Base-by-base conservation (phyloP, 2,888 invertebrate species). In the Rhingia rostrata region DNA sequence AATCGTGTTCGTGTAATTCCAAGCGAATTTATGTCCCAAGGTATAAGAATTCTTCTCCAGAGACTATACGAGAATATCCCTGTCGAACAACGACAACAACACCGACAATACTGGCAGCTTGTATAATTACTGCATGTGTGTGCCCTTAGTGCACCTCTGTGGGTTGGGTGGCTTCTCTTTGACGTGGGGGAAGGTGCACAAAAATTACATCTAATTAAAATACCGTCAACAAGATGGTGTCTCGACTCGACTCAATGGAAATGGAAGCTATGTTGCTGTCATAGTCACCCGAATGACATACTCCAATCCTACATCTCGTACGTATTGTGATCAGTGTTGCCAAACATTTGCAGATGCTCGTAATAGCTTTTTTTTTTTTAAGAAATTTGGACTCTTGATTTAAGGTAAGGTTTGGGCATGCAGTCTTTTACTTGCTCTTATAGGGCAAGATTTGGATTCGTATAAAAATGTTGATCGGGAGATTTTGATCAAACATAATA, bases 131-230 rank as follows among this genome's bases (percentile, higher is more conserved):
- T 35, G 43, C 22, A 58, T 79, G 73, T 63, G 78, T 63, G 63
- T 69, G 73, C 63, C 83, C 79, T 83, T 73, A 51, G 51, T 83
- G 83, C 56, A 35, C 14, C 58, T 41, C 35, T 22, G 47, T 14
- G 30, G 14, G 30, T 51, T 22, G 2, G 35, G 49, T 33, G 14
- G 12, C 53, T 58, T 60, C 47, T 45, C 35, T n/a, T 43, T 32
- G 37, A 22, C 22, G 22, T 22, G 32, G 7, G 66, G 32, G 22
- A n/a, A 7, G 10, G 61, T 4, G 43, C 63, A 70, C 77, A 58
- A 56, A 77, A 75, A 70, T 70, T 81, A 79, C 79, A 79, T 79
- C 79, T 83, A 83, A 83, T 83, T 83, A 83, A 83, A 83, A 83
- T 83, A 58, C 79, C 83, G 56, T 39, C 81, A 70, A 69, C 35